Percentiles rank a stretch among this genome's conserved stretches.
phyloP scores from a whole-genome alignment of 2,888 invertebrate species.

The Eupithecia insigniata region DNA sequence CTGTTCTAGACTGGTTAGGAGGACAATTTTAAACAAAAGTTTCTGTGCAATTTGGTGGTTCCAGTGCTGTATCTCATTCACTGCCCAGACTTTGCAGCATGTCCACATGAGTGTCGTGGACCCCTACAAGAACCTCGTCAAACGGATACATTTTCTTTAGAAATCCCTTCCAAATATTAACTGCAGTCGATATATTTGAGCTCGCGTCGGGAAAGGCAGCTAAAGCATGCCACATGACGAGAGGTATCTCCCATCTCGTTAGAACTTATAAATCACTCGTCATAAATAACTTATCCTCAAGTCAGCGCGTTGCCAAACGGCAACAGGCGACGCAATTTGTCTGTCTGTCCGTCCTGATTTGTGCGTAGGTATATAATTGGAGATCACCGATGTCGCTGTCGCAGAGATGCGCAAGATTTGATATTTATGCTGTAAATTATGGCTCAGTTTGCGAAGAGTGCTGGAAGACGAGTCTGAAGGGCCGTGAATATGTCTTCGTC shows the following conservation, averaged over 20 bases:
- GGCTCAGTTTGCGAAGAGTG: slow-evolving; percentile 8
- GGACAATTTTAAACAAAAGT: neutral
- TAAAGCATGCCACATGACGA: neutral
- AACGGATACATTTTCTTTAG: neutral
- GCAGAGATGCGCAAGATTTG: slow-evolving; percentile 34
- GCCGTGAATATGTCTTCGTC: neutral
- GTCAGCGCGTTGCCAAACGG: slow-evolving; percentile 39
- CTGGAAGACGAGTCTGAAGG: neutral
- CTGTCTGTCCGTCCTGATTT: slow-evolving; percentile 44
- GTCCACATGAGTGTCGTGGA: neutral
- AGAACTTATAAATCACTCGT: slow-evolving; percentile 36
- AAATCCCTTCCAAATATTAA: neutral
- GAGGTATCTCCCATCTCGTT: slow-evolving; percentile 10
- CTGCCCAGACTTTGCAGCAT: neutral
- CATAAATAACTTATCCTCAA: slow-evolving; percentile 39
- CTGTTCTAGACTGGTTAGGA: neutral
- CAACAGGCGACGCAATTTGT: slow-evolving; percentile 45
- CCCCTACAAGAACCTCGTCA: neutral
- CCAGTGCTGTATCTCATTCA: neutral
- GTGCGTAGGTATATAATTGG: slow-evolving; percentile 42
- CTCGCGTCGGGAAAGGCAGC: neutral
- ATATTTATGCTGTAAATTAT: slow-evolving; percentile 34
- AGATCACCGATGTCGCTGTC: slow-evolving; percentile 38
- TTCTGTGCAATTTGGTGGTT: neutral
- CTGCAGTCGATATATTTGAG: neutral